Evolutionary conservation across 92 coral and sea anemone species (phyloP), one percentile per base, ranked within the genome.

Genomic region (Actinostola sp.): DNA sequence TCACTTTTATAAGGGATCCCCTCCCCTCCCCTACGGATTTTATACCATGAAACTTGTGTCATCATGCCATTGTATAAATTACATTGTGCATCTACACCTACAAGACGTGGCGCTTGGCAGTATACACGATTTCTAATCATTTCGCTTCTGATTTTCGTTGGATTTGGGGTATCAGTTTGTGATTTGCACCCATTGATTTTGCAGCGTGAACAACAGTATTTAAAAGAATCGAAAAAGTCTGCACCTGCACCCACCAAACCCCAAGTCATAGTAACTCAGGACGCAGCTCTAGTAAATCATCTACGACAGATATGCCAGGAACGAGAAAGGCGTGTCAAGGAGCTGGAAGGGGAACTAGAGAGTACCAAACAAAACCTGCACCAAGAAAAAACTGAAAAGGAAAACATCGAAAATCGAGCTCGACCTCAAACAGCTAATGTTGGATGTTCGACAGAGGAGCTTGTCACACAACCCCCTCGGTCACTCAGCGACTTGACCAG

Each of bases 191-290:
- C n/a, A n/a, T n/a, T n/a, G n/a, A n/a, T n/a, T n/a, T 17, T 54
- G 9, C 73, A 94, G 98, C 84, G 92, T 32, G 98, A 94, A 45
- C 97, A 91, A 62, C 82, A 92, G 65, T 91, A 89, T n/a, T 78
- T 91, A 36, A 89, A 91, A 73, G 84, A 84, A 42, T 84, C 87
- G 16, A 89, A 80, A 71, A 88, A 80, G 45, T 21, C 89, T 17
- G 60, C 36, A 14, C 25, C 84, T 38, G 72, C 88, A 25, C 48
- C 91, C 72, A 32, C 80, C 17, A 70, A 63, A 54, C 67, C 75
- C 45, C 80, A 81, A 51, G 75, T 75, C 6, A 65, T 56, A 24
- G 71, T 61, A 14, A 80, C 86, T 23, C 88, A 89, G 72, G 88
- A 74, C 66, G 84, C 52, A 61, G 78, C 83, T 3, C 76, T 82